Base-by-base conservation (phyloP, 2,113 vertebrate genomes). In the Podarcis raffonei region DNA sequence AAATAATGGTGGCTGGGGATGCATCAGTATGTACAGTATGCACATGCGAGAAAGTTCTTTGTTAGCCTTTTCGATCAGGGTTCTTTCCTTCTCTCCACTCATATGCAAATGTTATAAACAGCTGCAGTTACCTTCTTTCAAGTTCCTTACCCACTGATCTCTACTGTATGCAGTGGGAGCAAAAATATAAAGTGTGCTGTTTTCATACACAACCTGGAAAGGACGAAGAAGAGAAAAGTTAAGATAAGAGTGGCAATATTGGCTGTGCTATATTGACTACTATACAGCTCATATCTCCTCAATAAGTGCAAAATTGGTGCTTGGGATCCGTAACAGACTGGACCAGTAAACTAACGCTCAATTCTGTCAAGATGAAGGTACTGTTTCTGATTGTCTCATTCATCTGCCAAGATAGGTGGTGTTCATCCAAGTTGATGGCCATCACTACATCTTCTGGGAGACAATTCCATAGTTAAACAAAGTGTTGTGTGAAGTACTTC, bases 161-260 rank as follows among this genome's bases (percentile, higher is more conserved):
- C 98, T 97, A 94, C 98, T 98, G 87, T 97, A 96, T 53, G 97
- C 95, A 92, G 94, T 99, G 1, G 98, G 98, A 86, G 98, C 97
- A 94, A 99, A 99, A 74, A 99, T 92, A 83, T 99, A 99, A 69
- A 99, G 97, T 0, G 97, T 99, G 89, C 95, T 98, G 68, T 95
- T 93, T 87, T 99, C 98, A 2, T 99, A 97, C 27, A 99, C 97
- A 87, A 99, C 97, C 98, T 99, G 89, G 74, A 94, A 53, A 48
- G 62, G 57, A 94, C 79, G 83, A 79, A 82, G 66, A 94, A 78
- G 6, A 72, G 30, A 42, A 86, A 86, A 42, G 42, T 37, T 59
- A 72, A 2, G 72, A 84, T 20, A 27, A 22, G 27, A 82, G 59
- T 25, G 22, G 7, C 7, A 66, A 15, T 22, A 77, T 30, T 76